Conservation (phyloP, 2,888 invertebrate species). For the Epistrophe eligans region DNA sequence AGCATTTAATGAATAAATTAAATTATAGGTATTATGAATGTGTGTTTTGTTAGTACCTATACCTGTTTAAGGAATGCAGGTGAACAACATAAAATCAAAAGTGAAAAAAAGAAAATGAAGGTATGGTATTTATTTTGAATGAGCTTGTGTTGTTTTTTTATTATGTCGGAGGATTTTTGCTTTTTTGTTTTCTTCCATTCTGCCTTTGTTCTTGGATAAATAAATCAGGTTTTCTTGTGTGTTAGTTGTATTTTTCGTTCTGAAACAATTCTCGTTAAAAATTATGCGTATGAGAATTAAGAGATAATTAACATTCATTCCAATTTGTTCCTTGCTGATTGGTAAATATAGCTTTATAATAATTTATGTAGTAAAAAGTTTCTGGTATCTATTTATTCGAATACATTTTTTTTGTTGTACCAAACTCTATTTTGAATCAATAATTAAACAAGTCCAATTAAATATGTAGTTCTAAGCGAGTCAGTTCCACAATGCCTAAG, state of each 20-base stretch:
- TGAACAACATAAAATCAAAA: not conserved
- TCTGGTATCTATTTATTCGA: too few relatives aligned
- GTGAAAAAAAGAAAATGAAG: not conserved
- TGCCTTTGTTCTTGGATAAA: not conserved
- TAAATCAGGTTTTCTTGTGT: not conserved
- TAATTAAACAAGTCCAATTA: too few relatives aligned
- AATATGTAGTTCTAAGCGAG: too few relatives aligned
- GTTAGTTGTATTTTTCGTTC: not conserved
- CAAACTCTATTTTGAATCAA: too few relatives aligned
- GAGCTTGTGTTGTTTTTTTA: slow-evolving; percentile 1
- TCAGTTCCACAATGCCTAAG: too few relatives aligned
- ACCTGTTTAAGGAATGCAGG: slow-evolving; percentile 44
- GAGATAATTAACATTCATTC: too few relatives aligned
- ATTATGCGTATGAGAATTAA: not conserved
- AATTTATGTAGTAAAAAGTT: too few relatives aligned
- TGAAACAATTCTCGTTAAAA: not conserved
- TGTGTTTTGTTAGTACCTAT: not conserved
- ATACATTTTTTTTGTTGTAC: too few relatives aligned
- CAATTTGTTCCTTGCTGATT: too few relatives aligned
- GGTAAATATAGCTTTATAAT: too few relatives aligned
- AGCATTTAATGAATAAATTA: slow-evolving; percentile 56
- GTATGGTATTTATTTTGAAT: slow-evolving; percentile 4
- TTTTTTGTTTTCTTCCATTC: not conserved
- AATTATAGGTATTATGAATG: not conserved
- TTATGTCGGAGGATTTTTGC: not conserved